phyloP scores from a whole-genome alignment of 1,140 invertebrate genomes.

The Trachelipus rathkii region DNA sequence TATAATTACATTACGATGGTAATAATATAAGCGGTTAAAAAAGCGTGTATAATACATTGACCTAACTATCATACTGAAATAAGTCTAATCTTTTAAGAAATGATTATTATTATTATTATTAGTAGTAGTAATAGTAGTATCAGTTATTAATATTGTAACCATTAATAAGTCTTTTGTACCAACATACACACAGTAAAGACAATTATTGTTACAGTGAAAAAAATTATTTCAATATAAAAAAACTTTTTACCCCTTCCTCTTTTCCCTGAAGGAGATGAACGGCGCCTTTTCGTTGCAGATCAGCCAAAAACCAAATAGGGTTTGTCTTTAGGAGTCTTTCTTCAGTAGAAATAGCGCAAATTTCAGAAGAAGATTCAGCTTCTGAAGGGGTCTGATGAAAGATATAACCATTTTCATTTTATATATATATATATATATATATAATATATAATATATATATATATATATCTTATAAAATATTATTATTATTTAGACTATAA shows the following conservation, averaged over 20 bases:
- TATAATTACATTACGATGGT: no score
- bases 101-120: no score
- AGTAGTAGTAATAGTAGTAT: no score
- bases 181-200: not conserved
- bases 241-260: slow-evolving; percentile 74
- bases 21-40: no score
- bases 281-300: slow-evolving; percentile 84
- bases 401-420: not conserved
- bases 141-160: no score
- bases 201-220: not conserved
- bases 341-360: slow-evolving; percentile 37
- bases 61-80: no score
- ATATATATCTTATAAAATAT: slow-evolving; percentile 4
- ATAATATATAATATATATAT: slow-evolving; percentile 8
- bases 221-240: not conserved
- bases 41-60: no score
- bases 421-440: not conserved
- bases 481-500: not conserved
- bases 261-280: slow-evolving; percentile 89
- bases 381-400: not conserved
- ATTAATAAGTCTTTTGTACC: not conserved
- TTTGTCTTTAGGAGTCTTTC: slow-evolving; percentile 84
- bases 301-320: slow-evolving; percentile 91
- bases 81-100: no score
- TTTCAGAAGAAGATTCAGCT: slow-evolving; percentile 2